Evolutionary conservation across 2,113 vertebrate genomes (phyloP), one percentile per base, ranked within the genome.

Genomic region (Pelecanus crispus): DNA sequence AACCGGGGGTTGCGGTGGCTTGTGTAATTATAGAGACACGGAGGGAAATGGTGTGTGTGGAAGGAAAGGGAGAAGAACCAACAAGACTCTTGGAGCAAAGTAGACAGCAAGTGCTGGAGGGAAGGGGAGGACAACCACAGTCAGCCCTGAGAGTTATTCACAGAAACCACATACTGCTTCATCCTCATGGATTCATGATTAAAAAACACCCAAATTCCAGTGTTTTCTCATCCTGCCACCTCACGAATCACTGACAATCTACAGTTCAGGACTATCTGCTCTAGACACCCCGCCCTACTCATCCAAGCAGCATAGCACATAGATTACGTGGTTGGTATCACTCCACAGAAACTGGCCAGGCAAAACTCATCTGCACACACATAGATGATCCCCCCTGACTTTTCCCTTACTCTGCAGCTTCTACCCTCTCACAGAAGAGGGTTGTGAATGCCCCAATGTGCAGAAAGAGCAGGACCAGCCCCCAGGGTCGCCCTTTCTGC

Each of bases 311-410:
- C 42, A 17, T 3, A 77, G 32, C 21, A 7, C 4, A 0, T 3
- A 26, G 7, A 26, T 49, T 45, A 28, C 17, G 6, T 2, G 20
- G 7, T 8, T 19, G 38, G 24, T 12, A 20, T 25, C 44, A 36
- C 3, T 31, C 55, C 45, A 7, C 34, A 45, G 36, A 17, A 40
- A 34, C 15, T 5, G 16, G 8, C 29, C 79, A 50, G 9, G 50
- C 49, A 81, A 50, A 68, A 63, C 17, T 32, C 63, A 36, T 6
- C 66, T 26, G 22, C 22, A 13, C 13, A 32, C 13, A 42, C 22
- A 28, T 0, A 22, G 26, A 8, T 6, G 4, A 45, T 17, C 25
- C 4, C 28, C 22, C 8, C 6, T 7, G 22, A 6, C 26, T 22
- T 29, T 36, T 2, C 16, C 18, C 16, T 13, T 18, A 0, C 31